Evolutionary conservation across 2,113 vertebrate species (phyloP), one percentile per base, ranked within the genome.

Genomic region (Aldabrachelys gigantea): DNA sequence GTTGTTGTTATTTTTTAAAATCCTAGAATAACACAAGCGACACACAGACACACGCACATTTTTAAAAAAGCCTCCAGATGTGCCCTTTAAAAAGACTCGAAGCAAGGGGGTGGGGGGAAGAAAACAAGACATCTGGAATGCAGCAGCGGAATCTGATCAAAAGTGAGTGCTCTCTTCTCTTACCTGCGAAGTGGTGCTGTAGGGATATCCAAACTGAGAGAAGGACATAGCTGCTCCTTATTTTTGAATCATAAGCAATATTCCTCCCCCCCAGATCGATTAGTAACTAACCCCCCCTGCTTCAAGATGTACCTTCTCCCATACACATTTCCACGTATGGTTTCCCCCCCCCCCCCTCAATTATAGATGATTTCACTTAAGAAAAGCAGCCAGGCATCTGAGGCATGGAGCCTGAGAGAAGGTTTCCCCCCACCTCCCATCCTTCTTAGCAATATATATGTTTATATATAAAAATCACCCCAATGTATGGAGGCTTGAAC

Each of bases 121-220:
- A 89, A 89, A 85, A 95, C 93, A 90, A 94, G 91, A 97, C 95
- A 97, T 96, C 96, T 97, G 96, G 96, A 95, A 92, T 92, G 92
- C 92, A 97, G 95, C 91, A 93, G 94, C 88, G 80, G 95, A 95
- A 95, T 92, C 81, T 94, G 95, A 96, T 95, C 94, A 94, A 92
- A 96, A 96, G 94, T 96, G 95, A 97, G 96, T 89, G 95, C 97
- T 94, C 94, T 90, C 95, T 94, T 92, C 85, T 82, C 99, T 99
- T 99, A 99, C 99, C 99, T 99, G 99, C 94, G 99, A 99, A 98
- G 99, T 98, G 97, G 99, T 98, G 98, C 98, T 98, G 97, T 99
- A 99, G 52, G 99, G 99, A 96, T 99, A 99, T 98, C 99, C 99
- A 97, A 99, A 99, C 98, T 99, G 99, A 88, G 99, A 98, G 98